Evolutionary conservation across 37 sponge, comb jelly and placozoan genomes (phyloP), one percentile per base, ranked within the genome.

Genomic region (Dysidea cf. avara): DNA sequence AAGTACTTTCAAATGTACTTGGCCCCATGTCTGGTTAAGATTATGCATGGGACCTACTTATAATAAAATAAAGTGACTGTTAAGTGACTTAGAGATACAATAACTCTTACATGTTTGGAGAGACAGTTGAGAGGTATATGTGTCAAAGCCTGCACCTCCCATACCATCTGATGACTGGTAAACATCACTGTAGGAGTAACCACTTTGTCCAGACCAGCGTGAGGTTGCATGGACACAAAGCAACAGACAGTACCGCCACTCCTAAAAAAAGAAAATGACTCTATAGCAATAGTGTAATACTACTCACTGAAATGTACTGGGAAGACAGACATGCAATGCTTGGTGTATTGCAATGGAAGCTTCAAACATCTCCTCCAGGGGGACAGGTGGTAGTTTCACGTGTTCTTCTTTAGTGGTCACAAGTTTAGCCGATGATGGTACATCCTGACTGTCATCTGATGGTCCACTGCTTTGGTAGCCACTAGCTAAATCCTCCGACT

Each of bases 191-290:
- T 3, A 2, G 78, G 50, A 2, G 82, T 90, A 33, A 51, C 39
- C 2, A 90, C 54, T 29, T 62, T 70, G 24, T 80, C 78, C 31
- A 81, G 67, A 21, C 20, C 62, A 54, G 86, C 82, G 60, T 90
- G 91, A 32, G 82, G 82, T 35, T 84, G 91, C 7, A 72, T 26
- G 9, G 68, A 81, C 30, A 85, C 86, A 55, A 84, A 90, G 0
- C 69, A 55, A 77, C 55, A 50, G 2, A 80, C 69, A 40, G 25
- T 18, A 43, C 33, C 21, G 12, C 46, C 63, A 5, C 30, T 1
- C 0, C 78, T 68, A 46, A 7, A 50, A 2, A 29, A 9, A 64
- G 69, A 68, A 61, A 11, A 61, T 31, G 62, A n/a, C 18, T 34
- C 30, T n/a, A 34, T 26, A 5, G 2, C 3, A 5, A 2, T 63